These are phyloP conservation scores for Leptinotarsa rubiginosa DNA, from an alignment of 2,888 invertebrate genomes.

Conservation along the genomic window DNA sequence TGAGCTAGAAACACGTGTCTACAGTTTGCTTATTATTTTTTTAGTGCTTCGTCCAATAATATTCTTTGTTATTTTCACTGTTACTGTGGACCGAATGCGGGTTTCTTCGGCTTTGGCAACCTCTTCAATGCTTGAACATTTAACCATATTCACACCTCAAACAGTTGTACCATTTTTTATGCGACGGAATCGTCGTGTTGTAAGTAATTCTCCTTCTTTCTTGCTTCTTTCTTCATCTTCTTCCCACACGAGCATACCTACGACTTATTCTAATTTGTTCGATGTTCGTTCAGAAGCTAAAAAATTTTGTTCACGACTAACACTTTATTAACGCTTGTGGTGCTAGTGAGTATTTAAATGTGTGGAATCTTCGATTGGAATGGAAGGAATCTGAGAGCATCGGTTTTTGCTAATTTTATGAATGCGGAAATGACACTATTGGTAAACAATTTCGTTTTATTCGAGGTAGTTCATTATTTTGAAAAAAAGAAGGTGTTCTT, in stretches of 20 bases:
- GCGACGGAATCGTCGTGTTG: slow-evolving; percentile 42
- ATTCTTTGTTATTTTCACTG: too few species aligned
- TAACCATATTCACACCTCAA: slow-evolving; percentile 35
- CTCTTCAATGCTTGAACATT: slow-evolving; percentile 17
- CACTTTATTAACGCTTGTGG: slow-evolving; percentile 41
- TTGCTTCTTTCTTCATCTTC: slow-evolving; percentile 32
- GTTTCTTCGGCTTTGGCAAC: slow-evolving; percentile 28
- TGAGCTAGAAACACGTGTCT: too few species aligned
- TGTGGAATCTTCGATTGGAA: slow-evolving; percentile 29
- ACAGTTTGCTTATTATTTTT: too few species aligned
- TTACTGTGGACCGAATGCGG: too few species aligned
- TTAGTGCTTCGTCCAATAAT: too few species aligned
- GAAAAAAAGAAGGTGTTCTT: too few species aligned
- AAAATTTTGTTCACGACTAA: slow-evolving; percentile 39
- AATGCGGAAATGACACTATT: neutral
- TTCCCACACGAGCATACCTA: slow-evolving; percentile 41
- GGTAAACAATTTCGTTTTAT: neutral
- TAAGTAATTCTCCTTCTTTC: slow-evolving; percentile 29
- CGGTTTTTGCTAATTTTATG: slow-evolving; percentile 9
- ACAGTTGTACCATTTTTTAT: slow-evolving; percentile 35
- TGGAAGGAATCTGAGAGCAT: slow-evolving; percentile 18
- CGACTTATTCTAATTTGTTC: slow-evolving; percentile 48
- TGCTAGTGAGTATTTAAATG: slow-evolving; percentile 35
- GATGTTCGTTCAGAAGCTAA: slow-evolving; percentile 38
- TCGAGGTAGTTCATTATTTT: too few species aligned